Conservation (phyloP, 2,888 invertebrate species). For the Euplagia quadripunctaria region DNA sequence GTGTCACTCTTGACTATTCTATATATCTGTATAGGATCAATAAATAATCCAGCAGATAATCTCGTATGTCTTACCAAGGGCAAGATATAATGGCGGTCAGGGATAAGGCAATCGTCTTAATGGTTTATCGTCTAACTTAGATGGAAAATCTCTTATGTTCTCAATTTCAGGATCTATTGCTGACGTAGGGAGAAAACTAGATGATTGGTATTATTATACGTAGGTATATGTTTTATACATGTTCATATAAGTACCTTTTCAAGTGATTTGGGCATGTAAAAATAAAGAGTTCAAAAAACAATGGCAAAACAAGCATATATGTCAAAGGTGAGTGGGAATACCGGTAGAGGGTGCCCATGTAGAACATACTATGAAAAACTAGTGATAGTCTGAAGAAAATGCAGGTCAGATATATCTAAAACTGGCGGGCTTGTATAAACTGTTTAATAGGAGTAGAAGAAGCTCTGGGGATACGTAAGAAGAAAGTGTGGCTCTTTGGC, state of each 20-base stretch:
- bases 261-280: background rate
- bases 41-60: constrained; percentile 13
- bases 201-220: background rate
- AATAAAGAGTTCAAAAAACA: background rate
- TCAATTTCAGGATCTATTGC: constrained; percentile 1
- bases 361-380: background rate
- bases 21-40: background rate
- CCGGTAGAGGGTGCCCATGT: background rate
- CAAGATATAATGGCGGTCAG: constrained; percentile 10
- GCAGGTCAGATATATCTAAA: no score
- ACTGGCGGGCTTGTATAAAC: no score
- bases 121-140: constrained; percentile 63
- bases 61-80: background rate
- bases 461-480: no score
- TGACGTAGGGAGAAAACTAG: background rate
- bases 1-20: constrained; percentile 2
- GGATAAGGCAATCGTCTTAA: constrained; percentile 30
- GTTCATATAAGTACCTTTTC: background rate
- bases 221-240: background rate
- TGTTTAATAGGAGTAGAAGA: no score
- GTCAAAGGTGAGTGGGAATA: background rate
- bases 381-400: background rate
- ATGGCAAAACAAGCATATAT: background rate
- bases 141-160: constrained; percentile 44
- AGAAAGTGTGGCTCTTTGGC: no score